Evolutionary conservation across 1,140 invertebrate genomes (phyloP).

Genomic region (Ectropis grisescens): DNA sequence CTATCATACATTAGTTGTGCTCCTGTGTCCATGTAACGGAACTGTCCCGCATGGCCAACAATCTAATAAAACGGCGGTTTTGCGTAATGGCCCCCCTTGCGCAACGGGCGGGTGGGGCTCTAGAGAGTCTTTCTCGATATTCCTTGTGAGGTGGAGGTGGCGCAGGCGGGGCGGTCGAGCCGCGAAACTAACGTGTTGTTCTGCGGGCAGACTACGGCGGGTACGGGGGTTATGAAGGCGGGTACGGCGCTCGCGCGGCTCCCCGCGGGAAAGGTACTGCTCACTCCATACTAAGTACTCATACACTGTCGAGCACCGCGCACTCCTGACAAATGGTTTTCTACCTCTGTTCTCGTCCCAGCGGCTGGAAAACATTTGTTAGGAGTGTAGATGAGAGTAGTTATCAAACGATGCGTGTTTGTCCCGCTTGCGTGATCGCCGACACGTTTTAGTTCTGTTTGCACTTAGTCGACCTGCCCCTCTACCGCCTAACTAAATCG

Average conservation of each 20-base stretch:
- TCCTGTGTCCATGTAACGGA: no score
- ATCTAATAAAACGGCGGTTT: no score
- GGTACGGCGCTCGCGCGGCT: slow-evolving; percentile 83
- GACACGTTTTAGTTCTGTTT: neutral
- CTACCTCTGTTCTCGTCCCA: neutral
- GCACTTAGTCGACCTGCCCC: no score
- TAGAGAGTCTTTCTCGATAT: no score
- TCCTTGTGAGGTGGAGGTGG: no score
- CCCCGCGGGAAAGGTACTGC: slow-evolving; percentile 83
- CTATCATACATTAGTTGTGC: no score
- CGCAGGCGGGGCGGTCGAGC: slow-evolving; percentile 2
- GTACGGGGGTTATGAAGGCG: slow-evolving; percentile 84
- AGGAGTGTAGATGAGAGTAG: neutral
- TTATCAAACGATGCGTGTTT: neutral
- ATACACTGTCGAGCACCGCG: neutral
- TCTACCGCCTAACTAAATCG: no score
- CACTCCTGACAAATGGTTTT: neutral
- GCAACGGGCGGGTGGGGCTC: no score
- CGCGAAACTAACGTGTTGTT: slow-evolving; percentile 37
- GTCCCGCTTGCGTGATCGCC: neutral
- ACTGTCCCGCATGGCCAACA: no score
- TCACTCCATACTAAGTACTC: neutral
- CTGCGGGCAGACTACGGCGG: slow-evolving; percentile 81
- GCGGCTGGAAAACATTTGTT: neutral
- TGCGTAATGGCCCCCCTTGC: no score